Evolutionary conservation across 2,888 invertebrate species (phyloP).

Genomic region (Caenorhabditis afra): DNA sequence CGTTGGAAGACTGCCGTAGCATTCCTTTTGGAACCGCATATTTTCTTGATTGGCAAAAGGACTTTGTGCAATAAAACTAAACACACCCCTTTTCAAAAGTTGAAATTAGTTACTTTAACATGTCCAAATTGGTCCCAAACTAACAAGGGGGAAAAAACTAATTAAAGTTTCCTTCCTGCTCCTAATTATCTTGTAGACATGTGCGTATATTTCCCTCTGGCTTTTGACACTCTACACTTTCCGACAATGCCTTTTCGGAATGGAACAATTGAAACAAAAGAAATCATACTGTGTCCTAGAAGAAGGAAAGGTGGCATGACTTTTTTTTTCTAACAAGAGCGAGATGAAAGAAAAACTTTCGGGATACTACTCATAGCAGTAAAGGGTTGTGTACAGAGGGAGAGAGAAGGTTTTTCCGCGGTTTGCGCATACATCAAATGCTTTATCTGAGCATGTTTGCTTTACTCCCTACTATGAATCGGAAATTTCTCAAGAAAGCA

Average conservation of each 20-base stretch:
- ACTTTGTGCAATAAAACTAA: too few species aligned
- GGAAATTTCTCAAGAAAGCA: conserved; percentile 5
- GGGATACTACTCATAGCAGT: conserved; percentile 3
- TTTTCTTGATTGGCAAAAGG: too few species aligned
- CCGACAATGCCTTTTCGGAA: neutral
- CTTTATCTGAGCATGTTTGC: conserved; percentile 12
- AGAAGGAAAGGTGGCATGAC: conserved; percentile 34
- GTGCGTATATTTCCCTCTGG: conserved; percentile 6
- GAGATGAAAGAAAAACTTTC: conserved; percentile 3
- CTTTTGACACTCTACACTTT: conserved; percentile 29
- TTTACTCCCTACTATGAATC: neutral
- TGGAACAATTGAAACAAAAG: conserved; percentile 9
- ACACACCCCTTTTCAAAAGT: too few species aligned
- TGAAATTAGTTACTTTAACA: too few species aligned
- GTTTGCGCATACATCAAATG: neutral
- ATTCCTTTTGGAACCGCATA: too few species aligned
- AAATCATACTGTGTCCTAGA: neutral
- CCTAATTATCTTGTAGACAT: conserved; percentile 32
- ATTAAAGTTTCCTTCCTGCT: conserved; percentile 24
- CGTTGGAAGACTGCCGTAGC: too few species aligned
- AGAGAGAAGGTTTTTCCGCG: neutral
- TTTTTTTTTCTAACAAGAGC: conserved; percentile 9
- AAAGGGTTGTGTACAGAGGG: conserved; percentile 8
- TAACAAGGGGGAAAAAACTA: conserved; percentile 1
- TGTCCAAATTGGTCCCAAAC: too few species aligned